phyloP scores from a whole-genome alignment of 2,113 vertebrate species.

The Syrmaticus mikado region DNA sequence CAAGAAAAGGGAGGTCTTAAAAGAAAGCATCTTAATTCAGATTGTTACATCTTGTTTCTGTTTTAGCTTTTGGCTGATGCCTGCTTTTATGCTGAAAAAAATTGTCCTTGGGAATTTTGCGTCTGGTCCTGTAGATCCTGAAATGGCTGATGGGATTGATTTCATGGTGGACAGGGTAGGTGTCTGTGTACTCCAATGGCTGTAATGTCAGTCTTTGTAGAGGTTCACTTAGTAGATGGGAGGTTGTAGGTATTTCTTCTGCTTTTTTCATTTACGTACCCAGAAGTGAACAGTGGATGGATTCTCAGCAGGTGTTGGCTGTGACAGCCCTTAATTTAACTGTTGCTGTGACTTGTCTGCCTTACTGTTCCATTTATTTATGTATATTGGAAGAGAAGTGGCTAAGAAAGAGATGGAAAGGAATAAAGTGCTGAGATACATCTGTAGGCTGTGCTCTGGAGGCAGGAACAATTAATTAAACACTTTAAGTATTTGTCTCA shows the following conservation, averaged over 20 bases:
- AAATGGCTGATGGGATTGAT: slow-evolving; percentile 97
- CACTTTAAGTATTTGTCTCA: background rate
- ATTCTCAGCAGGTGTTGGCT: background rate
- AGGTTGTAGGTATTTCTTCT: background rate
- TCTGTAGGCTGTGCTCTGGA: background rate
- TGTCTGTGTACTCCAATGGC: background rate
- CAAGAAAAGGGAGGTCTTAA: background rate
- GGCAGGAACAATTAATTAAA: background rate
- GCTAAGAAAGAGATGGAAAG: background rate
- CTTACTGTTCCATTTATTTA: background rate
- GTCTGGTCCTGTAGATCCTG: slow-evolving; percentile 92
- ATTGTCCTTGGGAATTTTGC: slow-evolving; percentile 97
- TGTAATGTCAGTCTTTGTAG: background rate
- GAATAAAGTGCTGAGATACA: background rate
- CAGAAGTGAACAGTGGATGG: background rate
- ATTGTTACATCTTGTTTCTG: slow-evolving; percentile 8
- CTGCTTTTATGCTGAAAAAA: slow-evolving; percentile 98
- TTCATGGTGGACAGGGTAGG: slow-evolving; percentile 99
- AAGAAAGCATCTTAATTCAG: background rate
- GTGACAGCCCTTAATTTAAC: background rate
- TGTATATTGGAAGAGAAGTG: background rate
- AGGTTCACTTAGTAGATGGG: background rate
- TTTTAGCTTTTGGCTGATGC: slow-evolving; percentile 97
- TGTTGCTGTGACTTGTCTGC: background rate
- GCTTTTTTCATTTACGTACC: background rate